phyloP scores from a whole-genome alignment of 2,888 invertebrate species.

The Ypsolopha scabrella region DNA sequence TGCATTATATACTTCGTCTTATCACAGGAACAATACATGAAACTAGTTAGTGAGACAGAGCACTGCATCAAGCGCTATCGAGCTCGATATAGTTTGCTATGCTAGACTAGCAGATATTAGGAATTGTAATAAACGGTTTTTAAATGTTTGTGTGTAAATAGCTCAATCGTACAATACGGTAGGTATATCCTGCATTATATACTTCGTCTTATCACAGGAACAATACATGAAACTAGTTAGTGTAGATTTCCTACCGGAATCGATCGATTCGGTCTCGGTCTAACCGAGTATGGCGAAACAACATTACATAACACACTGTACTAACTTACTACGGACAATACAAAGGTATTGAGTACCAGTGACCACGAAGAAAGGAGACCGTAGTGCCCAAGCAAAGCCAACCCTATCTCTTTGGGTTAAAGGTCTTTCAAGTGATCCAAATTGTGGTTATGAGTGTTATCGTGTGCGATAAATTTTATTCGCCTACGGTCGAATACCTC shows the following conservation, averaged over 20 bases:
- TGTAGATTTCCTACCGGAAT: slow-evolving; percentile 26
- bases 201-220: not conserved
- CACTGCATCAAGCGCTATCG: too few relatives aligned
- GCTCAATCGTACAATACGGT: too few relatives aligned
- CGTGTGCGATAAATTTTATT: slow-evolving; percentile 43
- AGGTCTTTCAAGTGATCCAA: too few relatives aligned
- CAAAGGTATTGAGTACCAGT: too few relatives aligned
- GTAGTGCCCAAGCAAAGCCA: slow-evolving; percentile 20
- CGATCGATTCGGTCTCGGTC: not conserved
- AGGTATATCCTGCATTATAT: too few relatives aligned
- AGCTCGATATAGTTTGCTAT: too few relatives aligned
- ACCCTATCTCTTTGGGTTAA: slow-evolving; percentile 11
- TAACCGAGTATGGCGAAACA: slow-evolving; percentile 19
- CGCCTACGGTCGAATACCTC: slow-evolving; percentile 32
- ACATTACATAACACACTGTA: slow-evolving; percentile 22
- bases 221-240: not conserved
- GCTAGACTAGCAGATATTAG: too few relatives aligned
- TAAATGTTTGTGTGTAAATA: too few relatives aligned
- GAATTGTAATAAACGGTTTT: too few relatives aligned
- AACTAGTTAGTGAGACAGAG: too few relatives aligned
- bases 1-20: not conserved
- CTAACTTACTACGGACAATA: too few relatives aligned
- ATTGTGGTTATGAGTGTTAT: slow-evolving; percentile 20
- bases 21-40: not conserved
- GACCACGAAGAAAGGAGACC: too few relatives aligned